Evolutionary conservation across 2,113 vertebrate genomes (phyloP), one percentile per base, ranked within the genome.

Genomic region (Talpa occidentalis): DNA sequence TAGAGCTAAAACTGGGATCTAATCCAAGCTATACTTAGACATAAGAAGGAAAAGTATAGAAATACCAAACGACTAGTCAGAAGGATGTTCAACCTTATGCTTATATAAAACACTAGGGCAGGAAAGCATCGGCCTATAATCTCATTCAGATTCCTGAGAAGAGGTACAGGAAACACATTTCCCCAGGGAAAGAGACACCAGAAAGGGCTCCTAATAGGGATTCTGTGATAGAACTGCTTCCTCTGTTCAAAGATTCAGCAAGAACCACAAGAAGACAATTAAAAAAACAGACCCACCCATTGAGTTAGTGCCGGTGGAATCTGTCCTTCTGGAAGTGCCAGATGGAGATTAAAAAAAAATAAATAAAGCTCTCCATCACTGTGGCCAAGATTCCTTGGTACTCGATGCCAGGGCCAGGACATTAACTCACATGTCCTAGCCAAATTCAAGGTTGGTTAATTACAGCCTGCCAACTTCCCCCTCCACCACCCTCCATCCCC

Each of bases 381-480:
- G 64, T 87, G 54, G 96, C 97, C 96, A 97, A 96, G 88, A 97
- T 95, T 96, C 95, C 96, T 95, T 87, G 91, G 93, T 88, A 94
- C 88, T 78, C 81, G 62, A 87, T 95, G 96, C 96, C 96, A 96
- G 64, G 59, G 32, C 92, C 95, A 96, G 95, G 91, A 96, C 95
- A 96, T 95, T 93, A 97, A 94, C 93, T 94, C 96, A 97, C 85
- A 96, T 91, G 95, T 90, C 96, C 94, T 42, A 60, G 93, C 86
- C 95, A 95, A 96, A 90, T 70, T 88, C 95, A 85, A 96, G 85
- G 81, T 85, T 95, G 93, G 56, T 86, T 95, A 90, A 95, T 94
- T 88, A 96, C 35, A 91, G 62, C 82, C 92, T 94, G 92, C 88
- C 95, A 97, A 84, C 22, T 42, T 82, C 66, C n/a, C 32, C 66